These are phyloP conservation scores for Gallinago stenura DNA, from an alignment of 2,797 vertebrate genomes.

Conservation along the genomic window DNA sequence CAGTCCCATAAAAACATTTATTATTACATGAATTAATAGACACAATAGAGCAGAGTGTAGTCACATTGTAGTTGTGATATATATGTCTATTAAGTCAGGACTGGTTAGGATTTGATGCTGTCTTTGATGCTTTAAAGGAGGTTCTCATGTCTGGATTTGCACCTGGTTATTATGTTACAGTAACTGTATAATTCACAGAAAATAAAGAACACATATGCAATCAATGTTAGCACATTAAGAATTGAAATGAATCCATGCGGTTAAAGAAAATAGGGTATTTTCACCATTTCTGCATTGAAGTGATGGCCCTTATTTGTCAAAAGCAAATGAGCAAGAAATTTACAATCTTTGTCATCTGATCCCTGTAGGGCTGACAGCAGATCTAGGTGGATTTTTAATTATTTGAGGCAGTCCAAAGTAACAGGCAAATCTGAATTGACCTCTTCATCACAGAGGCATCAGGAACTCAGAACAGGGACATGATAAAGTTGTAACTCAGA, in stretches of 20 bases:
- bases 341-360: neutral
- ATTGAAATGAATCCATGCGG: neutral
- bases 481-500: neutral
- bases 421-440: neutral
- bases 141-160: neutral
- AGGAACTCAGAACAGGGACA: accelerated
- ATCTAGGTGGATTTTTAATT: neutral
- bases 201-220: neutral
- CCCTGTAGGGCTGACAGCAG: neutral
- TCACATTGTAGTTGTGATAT: neutral
- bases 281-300: neutral
- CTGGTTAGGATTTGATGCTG: neutral
- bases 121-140: neutral
- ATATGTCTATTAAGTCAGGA: neutral
- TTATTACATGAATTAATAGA: neutral
- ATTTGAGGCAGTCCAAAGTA: neutral
- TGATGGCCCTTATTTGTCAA: neutral
- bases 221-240: neutral
- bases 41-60: neutral
- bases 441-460: neutral
- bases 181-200: neutral
- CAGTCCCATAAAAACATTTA: neutral
- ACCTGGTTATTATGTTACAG: neutral
- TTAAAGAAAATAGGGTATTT: neutral
- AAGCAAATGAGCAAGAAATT: neutral